These are phyloP conservation scores for Chelonus insularis DNA, from an alignment of 1,140 invertebrate species.

Conservation along the genomic window DNA sequence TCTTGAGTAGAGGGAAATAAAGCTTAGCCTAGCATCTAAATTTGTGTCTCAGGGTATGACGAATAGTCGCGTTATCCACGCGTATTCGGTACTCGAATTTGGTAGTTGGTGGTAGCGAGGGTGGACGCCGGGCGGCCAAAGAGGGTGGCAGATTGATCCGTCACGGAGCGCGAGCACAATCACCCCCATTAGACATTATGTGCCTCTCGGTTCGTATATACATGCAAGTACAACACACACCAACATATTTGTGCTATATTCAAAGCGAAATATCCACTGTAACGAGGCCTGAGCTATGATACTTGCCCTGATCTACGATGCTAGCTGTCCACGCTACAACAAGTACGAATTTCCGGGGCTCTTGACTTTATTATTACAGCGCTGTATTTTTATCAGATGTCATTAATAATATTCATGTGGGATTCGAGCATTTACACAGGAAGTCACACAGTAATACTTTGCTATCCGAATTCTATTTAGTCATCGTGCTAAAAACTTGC, in stretches of 20 bases:
- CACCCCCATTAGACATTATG: constrained; percentile 60
- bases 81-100: constrained; percentile 24
- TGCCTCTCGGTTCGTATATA: constrained; percentile 41
- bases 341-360: constrained; percentile 36
- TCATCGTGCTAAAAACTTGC: too few relatives aligned
- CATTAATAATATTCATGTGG: too few relatives aligned
- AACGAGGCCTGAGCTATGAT: constrained; percentile 47
- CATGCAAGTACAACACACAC: constrained; percentile 20
- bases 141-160: constrained; percentile 60
- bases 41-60: constrained; percentile 30
- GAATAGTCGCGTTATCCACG: constrained; percentile 31
- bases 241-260: constrained; percentile 1
- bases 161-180: constrained; percentile 59
- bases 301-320: constrained; percentile 47
- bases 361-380: constrained; percentile 29
- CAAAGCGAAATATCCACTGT: background rate
- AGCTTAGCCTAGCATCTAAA: constrained; percentile 16
- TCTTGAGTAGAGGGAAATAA: background rate
- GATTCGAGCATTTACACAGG: background rate
- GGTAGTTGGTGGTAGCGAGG: constrained; percentile 26
- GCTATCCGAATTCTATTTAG: too few relatives aligned
- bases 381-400: constrained; percentile 3
- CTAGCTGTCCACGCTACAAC: constrained; percentile 35
- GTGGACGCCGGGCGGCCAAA: constrained; percentile 31
- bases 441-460: too few relatives aligned